Evolutionary conservation across 2,888 invertebrate species (phyloP).

Genomic region (Lordiphosa fenestrarum): DNA sequence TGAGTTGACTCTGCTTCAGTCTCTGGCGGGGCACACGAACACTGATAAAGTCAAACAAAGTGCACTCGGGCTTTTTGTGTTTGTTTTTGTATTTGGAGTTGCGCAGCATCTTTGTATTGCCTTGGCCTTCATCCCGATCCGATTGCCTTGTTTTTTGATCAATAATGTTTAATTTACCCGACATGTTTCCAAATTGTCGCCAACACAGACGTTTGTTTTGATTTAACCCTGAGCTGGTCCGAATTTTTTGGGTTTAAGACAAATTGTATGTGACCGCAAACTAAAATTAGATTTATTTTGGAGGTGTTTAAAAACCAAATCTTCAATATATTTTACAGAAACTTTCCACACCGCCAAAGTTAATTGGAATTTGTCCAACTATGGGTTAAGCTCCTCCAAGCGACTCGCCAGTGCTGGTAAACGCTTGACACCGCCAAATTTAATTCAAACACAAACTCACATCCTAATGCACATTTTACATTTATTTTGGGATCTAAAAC

Average conservation of each 20-base stretch:
- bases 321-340: no score
- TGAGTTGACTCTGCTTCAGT: conserved; percentile 26
- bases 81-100: conserved; percentile 61
- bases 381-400: no score
- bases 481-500: no score
- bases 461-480: background rate
- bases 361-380: no score
- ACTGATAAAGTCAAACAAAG: conserved; percentile 51
- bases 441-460: background rate
- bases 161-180: conserved; percentile 56
- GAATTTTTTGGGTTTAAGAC: no score
- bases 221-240: no score
- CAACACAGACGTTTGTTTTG: no score
- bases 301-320: no score
- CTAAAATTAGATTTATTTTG: no score
- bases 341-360: no score
- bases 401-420: background rate
- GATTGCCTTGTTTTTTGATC: conserved; percentile 39
- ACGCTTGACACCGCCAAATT: conserved; percentile 1
- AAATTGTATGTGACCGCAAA: no score
- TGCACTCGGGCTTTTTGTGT: conserved; percentile 28
- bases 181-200: conserved; percentile 22
- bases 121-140: background rate
- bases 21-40: conserved; percentile 24
- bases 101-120: conserved; percentile 19